Percentiles rank a stretch among this genome's conserved stretches.
phyloP scores from a whole-genome alignment of 2,113 vertebrate genomes.

The Thymallus thymallus region DNA sequence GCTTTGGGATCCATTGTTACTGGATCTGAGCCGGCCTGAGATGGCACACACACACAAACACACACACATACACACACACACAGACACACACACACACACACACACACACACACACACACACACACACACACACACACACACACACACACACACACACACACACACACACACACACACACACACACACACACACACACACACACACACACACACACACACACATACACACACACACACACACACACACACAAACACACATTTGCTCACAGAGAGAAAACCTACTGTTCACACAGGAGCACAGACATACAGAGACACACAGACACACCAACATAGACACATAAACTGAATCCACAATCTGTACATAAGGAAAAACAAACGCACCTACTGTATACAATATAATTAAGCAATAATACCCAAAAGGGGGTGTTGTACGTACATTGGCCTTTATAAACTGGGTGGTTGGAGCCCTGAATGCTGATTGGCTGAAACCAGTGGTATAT shows the following conservation, averaged over 20 bases:
- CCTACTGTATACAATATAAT: no score
- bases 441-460: no score
- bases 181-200: no score
- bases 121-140: not conserved
- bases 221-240: not conserved
- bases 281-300: no score
- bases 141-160: not conserved
- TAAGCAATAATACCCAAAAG: no score
- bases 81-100: not conserved
- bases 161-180: not conserved
- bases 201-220: not conserved
- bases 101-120: not conserved
- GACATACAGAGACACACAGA: not conserved
- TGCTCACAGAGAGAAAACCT: no score
- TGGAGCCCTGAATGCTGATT: no score
- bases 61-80: slow-evolving; percentile 49
- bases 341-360: not conserved
- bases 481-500: no score
- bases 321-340: not conserved
- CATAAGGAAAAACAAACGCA: not conserved
- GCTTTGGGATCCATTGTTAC: slow-evolving; percentile 72
- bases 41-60: slow-evolving; percentile 54
- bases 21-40: slow-evolving; percentile 52
- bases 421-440: no score
- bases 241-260: not conserved